phyloP scores from a whole-genome alignment of 2,797 vertebrate genomes.

The Pelobates cultripes region DNA sequence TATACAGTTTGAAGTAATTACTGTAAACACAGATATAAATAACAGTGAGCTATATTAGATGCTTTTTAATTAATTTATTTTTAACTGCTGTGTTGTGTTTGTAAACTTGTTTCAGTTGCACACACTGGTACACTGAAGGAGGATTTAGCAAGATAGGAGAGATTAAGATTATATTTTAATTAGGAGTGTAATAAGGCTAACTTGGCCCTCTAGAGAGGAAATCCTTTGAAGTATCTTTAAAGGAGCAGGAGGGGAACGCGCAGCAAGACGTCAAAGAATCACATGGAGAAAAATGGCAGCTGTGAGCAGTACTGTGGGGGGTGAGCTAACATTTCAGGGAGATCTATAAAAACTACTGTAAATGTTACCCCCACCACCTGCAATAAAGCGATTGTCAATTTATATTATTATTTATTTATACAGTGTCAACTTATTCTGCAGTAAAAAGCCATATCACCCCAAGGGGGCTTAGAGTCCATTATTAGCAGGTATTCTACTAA shows the following conservation, averaged over 20 bases:
- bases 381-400: background rate
- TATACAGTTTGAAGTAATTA: too few relatives aligned
- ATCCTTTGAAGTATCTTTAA: constrained; percentile 21
- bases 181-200: constrained; percentile 16
- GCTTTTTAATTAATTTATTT: too few relatives aligned
- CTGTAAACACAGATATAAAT: too few relatives aligned
- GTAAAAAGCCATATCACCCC: background rate
- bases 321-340: background rate
- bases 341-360: background rate
- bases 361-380: too few relatives aligned
- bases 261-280: constrained; percentile 2
- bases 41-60: too few relatives aligned
- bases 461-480: background rate
- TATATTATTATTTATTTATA: background rate
- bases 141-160: background rate
- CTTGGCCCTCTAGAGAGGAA: background rate
- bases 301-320: constrained; percentile 5
- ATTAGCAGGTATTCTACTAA: background rate
- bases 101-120: too few relatives aligned
- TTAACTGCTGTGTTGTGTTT: too few relatives aligned
- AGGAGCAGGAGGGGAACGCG: background rate
- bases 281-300: background rate
- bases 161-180: constrained; percentile 7
- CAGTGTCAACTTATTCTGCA: background rate
- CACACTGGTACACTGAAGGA: background rate